Percentiles rank a stretch among this genome's conserved stretches.
Conservation (phyloP, 1,140 invertebrate species). For the Pristionchus pacificus region DNA sequence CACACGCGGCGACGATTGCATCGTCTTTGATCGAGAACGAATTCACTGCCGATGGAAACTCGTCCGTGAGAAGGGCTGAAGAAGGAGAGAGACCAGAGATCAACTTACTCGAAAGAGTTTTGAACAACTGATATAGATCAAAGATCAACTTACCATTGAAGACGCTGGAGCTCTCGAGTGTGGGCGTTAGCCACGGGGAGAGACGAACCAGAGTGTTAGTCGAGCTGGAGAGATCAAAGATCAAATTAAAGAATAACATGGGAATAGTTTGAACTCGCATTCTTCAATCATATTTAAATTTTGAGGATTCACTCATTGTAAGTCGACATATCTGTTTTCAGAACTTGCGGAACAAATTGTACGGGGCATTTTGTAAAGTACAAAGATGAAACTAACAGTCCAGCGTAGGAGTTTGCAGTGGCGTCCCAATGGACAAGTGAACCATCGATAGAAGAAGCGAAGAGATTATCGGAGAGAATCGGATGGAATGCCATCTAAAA, state of each 20-base stretch:
- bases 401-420: background rate
- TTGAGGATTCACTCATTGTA: too few species aligned
- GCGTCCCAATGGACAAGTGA: background rate
- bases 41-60: background rate
- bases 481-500: background rate
- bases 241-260: background rate
- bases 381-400: too few species aligned
- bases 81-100: background rate
- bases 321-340: too few species aligned
- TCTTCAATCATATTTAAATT: background rate
- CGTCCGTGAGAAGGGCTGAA: background rate
- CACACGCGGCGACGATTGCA: background rate
- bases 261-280: background rate
- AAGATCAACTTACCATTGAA: background rate
- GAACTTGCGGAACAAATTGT: too few species aligned
- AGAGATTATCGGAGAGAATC: background rate
- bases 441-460: background rate
- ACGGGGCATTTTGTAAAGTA: too few species aligned
- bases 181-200: background rate
- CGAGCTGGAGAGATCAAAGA: background rate
- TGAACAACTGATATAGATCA: background rate
- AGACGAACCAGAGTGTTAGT: background rate
- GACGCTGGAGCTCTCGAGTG: background rate
- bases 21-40: background rate
- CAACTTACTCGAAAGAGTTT: too few species aligned